These are phyloP conservation scores for Ophonus ardosiacus DNA, from an alignment of 2,888 invertebrate species.

Conservation along the genomic window DNA sequence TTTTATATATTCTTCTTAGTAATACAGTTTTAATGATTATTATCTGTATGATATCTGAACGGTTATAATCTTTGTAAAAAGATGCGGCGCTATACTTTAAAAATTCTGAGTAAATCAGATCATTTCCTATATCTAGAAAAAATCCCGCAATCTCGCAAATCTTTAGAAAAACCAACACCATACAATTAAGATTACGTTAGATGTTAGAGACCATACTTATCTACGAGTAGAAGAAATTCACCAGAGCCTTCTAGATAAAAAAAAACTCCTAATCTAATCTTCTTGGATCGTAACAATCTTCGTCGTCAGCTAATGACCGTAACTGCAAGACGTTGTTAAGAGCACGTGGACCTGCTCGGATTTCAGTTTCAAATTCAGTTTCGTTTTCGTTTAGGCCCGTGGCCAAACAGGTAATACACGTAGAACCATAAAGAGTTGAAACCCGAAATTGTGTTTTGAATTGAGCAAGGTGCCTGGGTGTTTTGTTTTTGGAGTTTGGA, in stretches of 20 bases:
- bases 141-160: slow-evolving; percentile 21
- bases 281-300: not conserved
- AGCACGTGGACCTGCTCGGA: slow-evolving; percentile 28
- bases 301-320: slow-evolving; percentile 31
- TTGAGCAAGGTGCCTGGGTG: slow-evolving; percentile 9
- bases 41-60: too few species aligned
- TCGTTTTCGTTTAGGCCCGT: slow-evolving; percentile 41
- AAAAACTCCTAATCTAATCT: slow-evolving; percentile 23
- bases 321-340: slow-evolving; percentile 5
- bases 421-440: slow-evolving; percentile 5
- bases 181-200: slow-evolving; percentile 24
- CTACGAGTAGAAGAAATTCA: not conserved
- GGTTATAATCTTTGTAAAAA: too few species aligned
- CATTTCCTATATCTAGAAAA: not conserved
- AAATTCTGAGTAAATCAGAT: not conserved
- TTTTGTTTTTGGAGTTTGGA: slow-evolving; percentile 26
- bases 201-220: slow-evolving; percentile 19
- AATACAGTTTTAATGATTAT: too few species aligned
- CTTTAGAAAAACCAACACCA: slow-evolving; percentile 15
- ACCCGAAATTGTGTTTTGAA: slow-evolving; percentile 29
- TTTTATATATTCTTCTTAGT: too few species aligned
- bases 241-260: slow-evolving; percentile 33
- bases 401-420: slow-evolving; percentile 38
- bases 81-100: not conserved
- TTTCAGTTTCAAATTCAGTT: slow-evolving; percentile 29